Conservation (phyloP, 2,888 invertebrate species). For the Nymphalis urticae region DNA sequence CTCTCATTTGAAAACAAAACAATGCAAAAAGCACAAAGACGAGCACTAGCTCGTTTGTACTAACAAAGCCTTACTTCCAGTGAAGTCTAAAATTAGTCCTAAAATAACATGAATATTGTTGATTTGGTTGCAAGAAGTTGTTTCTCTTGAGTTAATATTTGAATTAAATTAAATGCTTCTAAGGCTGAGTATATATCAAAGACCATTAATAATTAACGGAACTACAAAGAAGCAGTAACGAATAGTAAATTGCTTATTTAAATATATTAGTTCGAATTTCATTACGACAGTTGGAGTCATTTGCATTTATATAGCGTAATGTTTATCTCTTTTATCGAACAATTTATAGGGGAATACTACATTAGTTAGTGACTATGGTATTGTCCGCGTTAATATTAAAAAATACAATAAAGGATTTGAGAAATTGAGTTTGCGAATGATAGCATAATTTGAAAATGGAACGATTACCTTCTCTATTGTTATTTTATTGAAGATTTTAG, state of each 20-base stretch:
- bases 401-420: background rate
- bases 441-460: too few species aligned
- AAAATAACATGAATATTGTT: too few species aligned
- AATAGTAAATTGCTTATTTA: slow-evolving; percentile 28
- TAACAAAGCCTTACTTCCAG: too few species aligned
- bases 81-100: too few species aligned
- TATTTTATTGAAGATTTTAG: too few species aligned
- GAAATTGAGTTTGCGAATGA: too few species aligned
- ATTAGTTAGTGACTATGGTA: slow-evolving; percentile 1
- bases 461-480: too few species aligned
- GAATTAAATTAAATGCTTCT: slow-evolving; percentile 1
- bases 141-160: background rate
- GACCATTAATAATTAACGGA: slow-evolving; percentile 17
- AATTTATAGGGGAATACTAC: background rate
- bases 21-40: too few species aligned
- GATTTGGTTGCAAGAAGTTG: too few species aligned
- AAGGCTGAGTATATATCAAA: background rate
- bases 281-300: slow-evolving; percentile 13
- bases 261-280: slow-evolving; percentile 24
- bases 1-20: too few species aligned
- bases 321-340: slow-evolving; percentile 7
- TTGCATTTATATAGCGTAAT: slow-evolving; percentile 14
- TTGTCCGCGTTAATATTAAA: background rate
- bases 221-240: slow-evolving; percentile 10
- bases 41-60: too few species aligned